phyloP scores from a whole-genome alignment of 1,140 invertebrate genomes.

The Dendrolimus punctatus region DNA sequence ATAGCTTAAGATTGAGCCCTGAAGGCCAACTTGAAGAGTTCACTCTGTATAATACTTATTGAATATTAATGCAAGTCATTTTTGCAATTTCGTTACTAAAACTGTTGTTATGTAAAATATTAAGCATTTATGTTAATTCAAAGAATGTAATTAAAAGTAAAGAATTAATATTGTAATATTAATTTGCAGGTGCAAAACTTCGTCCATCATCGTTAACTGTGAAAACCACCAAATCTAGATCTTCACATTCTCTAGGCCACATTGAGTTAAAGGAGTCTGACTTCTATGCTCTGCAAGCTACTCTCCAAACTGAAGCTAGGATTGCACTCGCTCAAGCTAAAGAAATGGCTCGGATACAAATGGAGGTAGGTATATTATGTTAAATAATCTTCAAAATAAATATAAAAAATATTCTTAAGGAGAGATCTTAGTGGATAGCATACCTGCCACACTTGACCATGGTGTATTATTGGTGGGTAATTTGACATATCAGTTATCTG shows the following conservation, averaged over 20 bases:
- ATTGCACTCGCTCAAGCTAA: slow-evolving; percentile 92
- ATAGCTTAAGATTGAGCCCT: too few relatives aligned
- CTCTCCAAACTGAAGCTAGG: slow-evolving; percentile 90
- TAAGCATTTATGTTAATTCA: too few relatives aligned
- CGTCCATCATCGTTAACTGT: slow-evolving; percentile 54
- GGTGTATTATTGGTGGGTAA: too few relatives aligned
- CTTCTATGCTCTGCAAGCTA: slow-evolving; percentile 86
- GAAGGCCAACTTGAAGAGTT: too few relatives aligned
- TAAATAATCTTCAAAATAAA: background rate
- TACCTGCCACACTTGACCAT: too few relatives aligned
- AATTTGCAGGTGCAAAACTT: slow-evolving; percentile 45
- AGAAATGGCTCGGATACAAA: slow-evolving; percentile 94
- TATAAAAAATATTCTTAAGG: background rate
- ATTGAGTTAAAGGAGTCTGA: slow-evolving; percentile 75
- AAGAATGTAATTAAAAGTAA: too few relatives aligned
- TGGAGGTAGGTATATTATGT: slow-evolving; percentile 77
- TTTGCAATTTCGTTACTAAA: too few relatives aligned
- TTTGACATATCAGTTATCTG: too few relatives aligned
- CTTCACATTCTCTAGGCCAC: slow-evolving; percentile 51
- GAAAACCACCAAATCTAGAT: slow-evolving; percentile 47
- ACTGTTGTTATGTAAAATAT: too few relatives aligned
- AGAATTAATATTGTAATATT: background rate
- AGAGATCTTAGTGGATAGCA: too few relatives aligned
- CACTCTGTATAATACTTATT: too few relatives aligned
- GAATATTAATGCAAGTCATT: too few relatives aligned